Evolutionary conservation across 2,888 invertebrate genomes (phyloP), one percentile per base, ranked within the genome.

Genomic region (Drosophila macrospina): DNA sequence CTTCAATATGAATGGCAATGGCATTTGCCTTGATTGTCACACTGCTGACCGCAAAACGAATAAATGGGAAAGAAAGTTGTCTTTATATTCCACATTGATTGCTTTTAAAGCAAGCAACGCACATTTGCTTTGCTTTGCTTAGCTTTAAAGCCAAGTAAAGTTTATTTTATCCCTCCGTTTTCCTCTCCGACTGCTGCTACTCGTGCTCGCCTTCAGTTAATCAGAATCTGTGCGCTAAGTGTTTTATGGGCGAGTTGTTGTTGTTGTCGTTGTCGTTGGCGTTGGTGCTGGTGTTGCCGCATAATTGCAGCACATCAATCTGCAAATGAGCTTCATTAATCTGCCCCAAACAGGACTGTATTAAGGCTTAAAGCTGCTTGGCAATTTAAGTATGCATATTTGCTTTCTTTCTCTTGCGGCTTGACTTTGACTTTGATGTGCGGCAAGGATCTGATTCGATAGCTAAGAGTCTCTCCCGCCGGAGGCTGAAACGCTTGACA

Each of bases 221-320:
- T 86, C 88, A 86, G 82, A 89, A 89, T 87, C 89, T 85, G 70
- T 69, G 86, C 77, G 86, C 77, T 86, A 88, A 84, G 83, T 85
- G 80, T 69, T 82, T 79, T 69, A 76, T 74, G 77, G 69, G 65
- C 55, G 28, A 26, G 50, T 54, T 56, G 62, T 63, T 69, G 60
- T 26, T 67, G 67, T 45, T 55, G 50, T 30, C 34, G 28, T n/a
- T 64, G 57, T 20, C 36, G 34, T 10, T 70, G 61, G 41, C 57
- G 45, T 10, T 70, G 61, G 42, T 60, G 45, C 4, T 63, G 66
- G 39, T 67, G 63, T 45, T 83, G 69, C 62, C 66, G 71, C 73
- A 88, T 85, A 89, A 86, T 85, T 87, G 89, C 88, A 70, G 66
- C 82, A 75, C 85, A 86, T 86, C 88, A 86, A 86, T 86, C 89